Conservation (phyloP, 2,888 invertebrate genomes). For the Nysson spinosus region DNA sequence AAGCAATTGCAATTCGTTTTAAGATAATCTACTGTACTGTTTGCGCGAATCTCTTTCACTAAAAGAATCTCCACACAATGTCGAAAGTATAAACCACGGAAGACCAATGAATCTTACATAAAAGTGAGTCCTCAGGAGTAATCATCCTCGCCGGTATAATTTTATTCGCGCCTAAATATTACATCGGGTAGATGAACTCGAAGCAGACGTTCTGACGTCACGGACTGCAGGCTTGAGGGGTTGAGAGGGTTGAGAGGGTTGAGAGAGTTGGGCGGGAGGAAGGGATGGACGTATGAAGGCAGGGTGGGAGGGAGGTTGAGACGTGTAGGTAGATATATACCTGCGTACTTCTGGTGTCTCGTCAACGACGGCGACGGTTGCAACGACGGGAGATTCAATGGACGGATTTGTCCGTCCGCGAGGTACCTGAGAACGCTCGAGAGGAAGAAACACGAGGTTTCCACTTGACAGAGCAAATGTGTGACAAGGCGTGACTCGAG, state of each 20-base stretch:
- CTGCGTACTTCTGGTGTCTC: slow-evolving; percentile 21
- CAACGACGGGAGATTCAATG: slow-evolving; percentile 32
- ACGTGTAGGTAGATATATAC: slow-evolving; percentile 16
- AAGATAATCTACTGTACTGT: too few relatives aligned
- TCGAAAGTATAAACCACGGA: not conserved
- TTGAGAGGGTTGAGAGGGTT: too few relatives aligned
- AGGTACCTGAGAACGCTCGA: not conserved
- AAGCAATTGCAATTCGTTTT: too few relatives aligned
- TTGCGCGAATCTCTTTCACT: too few relatives aligned
- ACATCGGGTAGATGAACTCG: not conserved
- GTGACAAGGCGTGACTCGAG: not conserved
- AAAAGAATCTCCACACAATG: too few relatives aligned
- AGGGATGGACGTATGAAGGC: too few relatives aligned
- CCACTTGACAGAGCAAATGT: not conserved
- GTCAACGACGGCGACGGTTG: slow-evolving; percentile 25
- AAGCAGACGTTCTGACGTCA: slow-evolving; percentile 8
- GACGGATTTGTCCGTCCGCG: slow-evolving; percentile 12
- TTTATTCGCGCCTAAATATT: slow-evolving; percentile 10
- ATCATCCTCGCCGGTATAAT: not conserved
- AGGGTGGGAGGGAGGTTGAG: slow-evolving; percentile 9
- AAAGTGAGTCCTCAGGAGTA: not conserved
- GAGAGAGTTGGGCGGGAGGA: too few relatives aligned
- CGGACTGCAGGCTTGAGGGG: too few relatives aligned
- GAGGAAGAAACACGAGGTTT: not conserved
- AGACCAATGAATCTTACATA: not conserved